These are phyloP conservation scores for Falco berigora DNA, from an alignment of 2,797 vertebrate species.

Conservation along the genomic window DNA sequence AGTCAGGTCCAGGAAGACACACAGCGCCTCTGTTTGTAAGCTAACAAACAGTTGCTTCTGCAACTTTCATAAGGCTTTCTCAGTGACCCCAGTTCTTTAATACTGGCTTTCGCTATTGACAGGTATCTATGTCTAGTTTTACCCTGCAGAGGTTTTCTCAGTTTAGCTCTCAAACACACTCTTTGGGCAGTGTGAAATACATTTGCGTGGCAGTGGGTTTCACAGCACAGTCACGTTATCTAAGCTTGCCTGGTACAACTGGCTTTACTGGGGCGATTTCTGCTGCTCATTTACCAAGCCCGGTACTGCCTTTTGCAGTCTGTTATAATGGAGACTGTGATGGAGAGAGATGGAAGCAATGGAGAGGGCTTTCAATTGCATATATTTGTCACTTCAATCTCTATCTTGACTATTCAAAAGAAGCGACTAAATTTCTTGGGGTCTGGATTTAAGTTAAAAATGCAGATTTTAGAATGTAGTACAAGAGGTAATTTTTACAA, in stretches of 20 bases:
- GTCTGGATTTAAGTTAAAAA: conserved; percentile 40
- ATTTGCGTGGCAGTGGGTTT: neutral
- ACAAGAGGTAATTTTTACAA: conserved; percentile 23
- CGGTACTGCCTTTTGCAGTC: neutral
- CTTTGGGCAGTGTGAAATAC: neutral
- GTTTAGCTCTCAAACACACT: neutral
- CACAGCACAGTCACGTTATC: neutral
- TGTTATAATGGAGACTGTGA: neutral
- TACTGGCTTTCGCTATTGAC: neutral
- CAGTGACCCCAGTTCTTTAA: neutral
- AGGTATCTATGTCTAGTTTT: neutral
- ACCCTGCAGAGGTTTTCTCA: neutral
- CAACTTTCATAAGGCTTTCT: neutral
- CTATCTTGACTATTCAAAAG: neutral
- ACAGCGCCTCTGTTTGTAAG: neutral
- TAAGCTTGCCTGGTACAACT: neutral
- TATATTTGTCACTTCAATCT: neutral
- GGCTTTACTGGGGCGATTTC: neutral
- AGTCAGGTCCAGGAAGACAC: neutral
- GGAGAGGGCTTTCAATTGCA: neutral
- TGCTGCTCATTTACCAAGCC: neutral
- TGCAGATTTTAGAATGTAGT: conserved; percentile 29
- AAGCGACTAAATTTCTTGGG: neutral
- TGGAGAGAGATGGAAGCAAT: neutral
- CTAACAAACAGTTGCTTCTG: neutral